A percentile compares a stretch with the other conserved stretches of the same genome.
Conservation (phyloP, 37 sponge, comb jelly and placozoan genomes). For the Beroe forskalii region DNA sequence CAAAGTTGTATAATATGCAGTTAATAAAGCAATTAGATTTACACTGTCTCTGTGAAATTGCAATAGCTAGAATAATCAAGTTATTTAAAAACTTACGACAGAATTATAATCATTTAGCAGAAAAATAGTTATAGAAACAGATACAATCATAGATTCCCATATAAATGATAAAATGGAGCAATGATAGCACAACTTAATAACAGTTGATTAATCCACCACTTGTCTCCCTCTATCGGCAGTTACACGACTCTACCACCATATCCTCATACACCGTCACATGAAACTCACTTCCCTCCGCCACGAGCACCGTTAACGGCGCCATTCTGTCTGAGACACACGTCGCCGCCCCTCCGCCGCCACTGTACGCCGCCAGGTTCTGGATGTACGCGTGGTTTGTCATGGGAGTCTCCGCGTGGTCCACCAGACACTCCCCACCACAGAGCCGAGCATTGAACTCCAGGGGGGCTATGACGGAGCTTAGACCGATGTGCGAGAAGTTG, state of each 20-base stretch:
- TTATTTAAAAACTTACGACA: too few species aligned
- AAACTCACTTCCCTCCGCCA: not conserved
- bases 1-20: too few species aligned
- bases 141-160: too few species aligned
- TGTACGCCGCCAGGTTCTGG: not conserved
- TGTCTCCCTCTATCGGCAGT: constrained; percentile 31
- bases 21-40: too few species aligned
- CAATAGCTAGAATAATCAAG: too few species aligned
- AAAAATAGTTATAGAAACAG: too few species aligned
- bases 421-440: not conserved
- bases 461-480: constrained; percentile 11
- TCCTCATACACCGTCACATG: constrained; percentile 29
- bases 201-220: too few species aligned
- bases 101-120: too few species aligned
- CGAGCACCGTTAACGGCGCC: not conserved
- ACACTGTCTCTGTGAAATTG: too few species aligned
- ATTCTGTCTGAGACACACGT: constrained; percentile 11
- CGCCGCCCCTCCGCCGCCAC: not conserved
- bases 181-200: too few species aligned
- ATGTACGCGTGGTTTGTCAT: constrained; percentile 55
- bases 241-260: constrained; percentile 34
- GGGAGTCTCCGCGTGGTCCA: constrained; percentile 31
- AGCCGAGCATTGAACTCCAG: constrained; percentile 16
- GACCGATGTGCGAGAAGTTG: constrained; percentile 21
- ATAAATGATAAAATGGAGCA: too few species aligned